These are phyloP conservation scores for Lophura nycthemera DNA, from an alignment of 2,113 vertebrate species.

Conservation along the genomic window DNA sequence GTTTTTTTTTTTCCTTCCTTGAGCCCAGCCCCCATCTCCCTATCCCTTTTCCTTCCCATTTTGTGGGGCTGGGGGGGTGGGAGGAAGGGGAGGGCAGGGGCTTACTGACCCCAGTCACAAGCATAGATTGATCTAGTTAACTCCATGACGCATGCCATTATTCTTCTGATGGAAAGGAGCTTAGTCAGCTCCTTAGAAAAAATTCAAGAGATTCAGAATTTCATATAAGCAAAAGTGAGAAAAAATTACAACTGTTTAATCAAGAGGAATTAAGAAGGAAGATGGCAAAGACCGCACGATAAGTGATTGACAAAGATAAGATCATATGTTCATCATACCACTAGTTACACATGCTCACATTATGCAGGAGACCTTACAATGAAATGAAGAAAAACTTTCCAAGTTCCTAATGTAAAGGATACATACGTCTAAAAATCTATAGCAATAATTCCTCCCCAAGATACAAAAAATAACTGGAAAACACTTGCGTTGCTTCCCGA, in stretches of 20 bases:
- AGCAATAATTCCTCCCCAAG: neutral
- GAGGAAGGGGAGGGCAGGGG: too few relatives aligned
- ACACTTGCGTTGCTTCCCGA: neutral
- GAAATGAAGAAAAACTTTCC: neutral
- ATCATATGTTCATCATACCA: neutral
- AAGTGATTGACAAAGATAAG: neutral
- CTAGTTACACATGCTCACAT: neutral
- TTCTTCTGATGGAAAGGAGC: neutral
- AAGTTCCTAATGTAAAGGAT: neutral
- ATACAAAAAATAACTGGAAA: neutral
- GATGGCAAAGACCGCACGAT: neutral
- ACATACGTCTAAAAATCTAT: neutral
- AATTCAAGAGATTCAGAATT: neutral
- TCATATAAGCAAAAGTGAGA: neutral
- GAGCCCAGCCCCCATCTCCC: too few relatives aligned
- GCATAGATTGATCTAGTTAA: too few relatives aligned
- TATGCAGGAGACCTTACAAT: neutral
- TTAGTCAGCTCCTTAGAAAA: neutral
- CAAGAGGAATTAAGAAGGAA: neutral
- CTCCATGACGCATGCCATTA: neutral
- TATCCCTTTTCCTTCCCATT: too few relatives aligned
- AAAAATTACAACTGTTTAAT: neutral
- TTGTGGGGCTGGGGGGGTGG: too few relatives aligned
- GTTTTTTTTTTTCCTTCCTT: too few relatives aligned
- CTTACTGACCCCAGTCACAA: too few relatives aligned